Percentiles rank a stretch among this genome's conserved stretches.
Evolutionary conservation across 1,140 invertebrate species (phyloP).

Genomic region (Periplaneta americana): DNA sequence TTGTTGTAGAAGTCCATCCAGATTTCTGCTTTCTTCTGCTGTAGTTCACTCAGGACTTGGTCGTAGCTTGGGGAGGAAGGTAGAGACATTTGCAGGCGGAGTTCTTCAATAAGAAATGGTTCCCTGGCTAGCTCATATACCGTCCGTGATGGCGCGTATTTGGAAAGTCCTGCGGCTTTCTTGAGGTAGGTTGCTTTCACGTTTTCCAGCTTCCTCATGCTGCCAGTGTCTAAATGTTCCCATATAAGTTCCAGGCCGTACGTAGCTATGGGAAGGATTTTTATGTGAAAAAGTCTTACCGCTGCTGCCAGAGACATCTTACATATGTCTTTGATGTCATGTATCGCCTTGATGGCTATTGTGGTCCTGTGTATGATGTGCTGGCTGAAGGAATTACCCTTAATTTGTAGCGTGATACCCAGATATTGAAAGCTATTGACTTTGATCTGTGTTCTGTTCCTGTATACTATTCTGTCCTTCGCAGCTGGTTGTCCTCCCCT

Average conservation of each 20-base stretch:
- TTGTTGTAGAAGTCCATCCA: too few relatives aligned
- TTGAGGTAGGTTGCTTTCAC: too few relatives aligned
- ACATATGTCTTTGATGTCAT: not conserved
- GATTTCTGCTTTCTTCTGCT: too few relatives aligned
- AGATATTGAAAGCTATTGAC: too few relatives aligned
- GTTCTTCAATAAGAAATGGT: too few relatives aligned
- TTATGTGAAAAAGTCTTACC: not conserved
- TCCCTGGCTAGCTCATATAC: not conserved
- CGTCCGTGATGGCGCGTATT: not conserved
- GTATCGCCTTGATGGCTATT: not conserved
- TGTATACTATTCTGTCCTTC: too few relatives aligned
- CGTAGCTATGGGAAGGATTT: not conserved
- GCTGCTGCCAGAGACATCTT: not conserved
- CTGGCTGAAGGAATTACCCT: constrained; percentile 21
- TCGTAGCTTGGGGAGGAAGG: too few relatives aligned
- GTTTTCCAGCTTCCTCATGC: not conserved
- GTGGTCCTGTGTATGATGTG: not conserved
- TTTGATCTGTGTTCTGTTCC: too few relatives aligned
- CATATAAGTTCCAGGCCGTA: not conserved
- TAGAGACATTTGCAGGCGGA: too few relatives aligned
- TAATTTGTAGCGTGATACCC: too few relatives aligned
- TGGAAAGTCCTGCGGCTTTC: not conserved
- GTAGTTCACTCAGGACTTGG: too few relatives aligned
- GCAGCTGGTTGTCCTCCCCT: too few relatives aligned
- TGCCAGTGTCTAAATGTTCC: not conserved